These are phyloP conservation scores for Philaethria dido DNA, from an alignment of 2,888 invertebrate species.

Conservation along the genomic window DNA sequence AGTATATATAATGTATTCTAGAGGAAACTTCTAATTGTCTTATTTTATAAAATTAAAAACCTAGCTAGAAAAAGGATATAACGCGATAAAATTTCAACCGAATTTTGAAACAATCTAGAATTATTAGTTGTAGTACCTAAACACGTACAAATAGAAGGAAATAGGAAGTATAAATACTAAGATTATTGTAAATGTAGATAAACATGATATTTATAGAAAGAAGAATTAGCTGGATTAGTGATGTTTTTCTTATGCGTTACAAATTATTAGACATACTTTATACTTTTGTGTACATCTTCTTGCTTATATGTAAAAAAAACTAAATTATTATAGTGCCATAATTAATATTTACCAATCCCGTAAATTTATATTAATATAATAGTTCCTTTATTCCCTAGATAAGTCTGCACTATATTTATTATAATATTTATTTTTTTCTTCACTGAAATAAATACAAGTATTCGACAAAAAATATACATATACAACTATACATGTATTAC, in stretches of 20 bases:
- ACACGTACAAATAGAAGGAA: background rate
- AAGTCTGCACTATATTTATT: background rate
- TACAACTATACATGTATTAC: background rate
- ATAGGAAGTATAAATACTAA: constrained; percentile 4
- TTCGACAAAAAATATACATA: background rate
- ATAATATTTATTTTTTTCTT: background rate
- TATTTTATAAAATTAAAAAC: background rate
- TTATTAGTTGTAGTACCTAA: background rate
- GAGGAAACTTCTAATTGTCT: background rate
- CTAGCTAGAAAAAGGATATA: background rate
- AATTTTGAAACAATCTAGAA: background rate
- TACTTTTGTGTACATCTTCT: background rate
- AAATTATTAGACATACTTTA: background rate
- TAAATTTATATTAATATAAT: constrained; percentile 7
- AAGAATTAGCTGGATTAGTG: background rate
- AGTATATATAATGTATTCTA: background rate
- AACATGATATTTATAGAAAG: background rate
- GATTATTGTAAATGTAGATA: constrained; percentile 2
- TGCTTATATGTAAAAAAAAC: background rate
- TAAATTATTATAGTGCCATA: background rate
- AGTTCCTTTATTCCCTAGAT: background rate
- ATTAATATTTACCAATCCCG: background rate
- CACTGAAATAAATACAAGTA: background rate
- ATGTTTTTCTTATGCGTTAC: background rate
- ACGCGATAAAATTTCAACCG: background rate